These are phyloP conservation scores for Bubo bubo DNA, from an alignment of 2,113 vertebrate species.

Conservation along the genomic window DNA sequence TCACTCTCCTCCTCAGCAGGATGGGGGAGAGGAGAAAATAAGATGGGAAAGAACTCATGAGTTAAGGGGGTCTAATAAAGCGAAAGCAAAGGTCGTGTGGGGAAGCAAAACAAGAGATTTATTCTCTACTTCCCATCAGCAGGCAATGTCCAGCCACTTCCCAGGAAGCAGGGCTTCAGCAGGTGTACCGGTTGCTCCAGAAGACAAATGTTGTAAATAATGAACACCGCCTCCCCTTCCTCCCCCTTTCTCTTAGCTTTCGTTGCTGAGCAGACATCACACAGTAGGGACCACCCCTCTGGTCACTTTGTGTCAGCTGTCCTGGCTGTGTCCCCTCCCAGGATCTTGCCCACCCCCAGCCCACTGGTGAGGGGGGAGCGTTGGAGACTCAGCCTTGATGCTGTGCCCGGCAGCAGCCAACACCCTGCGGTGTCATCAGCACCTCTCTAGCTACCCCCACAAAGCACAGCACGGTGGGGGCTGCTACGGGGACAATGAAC, in stretches of 20 bases:
- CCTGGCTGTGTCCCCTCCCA: background rate
- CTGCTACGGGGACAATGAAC: background rate
- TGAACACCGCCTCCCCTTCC: too few relatives aligned
- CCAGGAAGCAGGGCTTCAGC: background rate
- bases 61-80: background rate
- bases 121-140: background rate
- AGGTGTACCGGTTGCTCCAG: background rate
- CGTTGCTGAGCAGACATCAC: background rate
- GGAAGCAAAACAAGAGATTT: background rate
- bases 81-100: background rate
- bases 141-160: background rate
- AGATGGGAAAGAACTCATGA: background rate
- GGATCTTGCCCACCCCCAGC: background rate
- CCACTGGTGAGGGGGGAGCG: background rate
- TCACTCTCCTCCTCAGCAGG: background rate
- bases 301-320: background rate
- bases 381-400: background rate
- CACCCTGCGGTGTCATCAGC: background rate
- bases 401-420: background rate
- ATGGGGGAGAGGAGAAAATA: background rate
- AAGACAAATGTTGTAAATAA: background rate
- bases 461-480: background rate
- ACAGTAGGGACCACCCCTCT: background rate
- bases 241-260: background rate
- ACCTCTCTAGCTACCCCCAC: background rate